Conservation (phyloP, 2,888 invertebrate species). For the Pinctada fucata region DNA sequence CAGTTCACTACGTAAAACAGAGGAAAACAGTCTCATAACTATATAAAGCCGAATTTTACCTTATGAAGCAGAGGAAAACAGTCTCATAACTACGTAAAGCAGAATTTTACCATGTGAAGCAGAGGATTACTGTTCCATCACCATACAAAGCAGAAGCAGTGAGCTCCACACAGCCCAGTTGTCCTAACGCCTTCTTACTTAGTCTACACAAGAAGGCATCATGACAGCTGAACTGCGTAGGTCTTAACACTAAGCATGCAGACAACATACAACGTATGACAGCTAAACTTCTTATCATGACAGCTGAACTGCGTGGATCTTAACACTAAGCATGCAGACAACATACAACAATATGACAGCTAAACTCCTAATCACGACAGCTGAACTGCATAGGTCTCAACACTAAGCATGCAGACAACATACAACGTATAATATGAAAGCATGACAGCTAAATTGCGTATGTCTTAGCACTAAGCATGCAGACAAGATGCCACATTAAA, state of each 20-base stretch:
- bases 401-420: background rate
- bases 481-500: background rate
- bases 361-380: too few relatives aligned
- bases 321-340: background rate
- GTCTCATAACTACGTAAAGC: too few relatives aligned
- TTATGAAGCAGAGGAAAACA: too few relatives aligned
- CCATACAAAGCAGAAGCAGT: slow-evolving; percentile 23
- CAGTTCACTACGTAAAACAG: too few relatives aligned
- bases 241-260: background rate
- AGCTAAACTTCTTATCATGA: slow-evolving; percentile 10
- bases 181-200: slow-evolving; percentile 55
- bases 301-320: background rate
- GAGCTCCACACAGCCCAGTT: slow-evolving; percentile 52
- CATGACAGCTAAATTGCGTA: background rate
- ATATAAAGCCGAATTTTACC: too few relatives aligned
- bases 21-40: too few relatives aligned
- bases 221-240: slow-evolving; percentile 64
- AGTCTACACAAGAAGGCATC: slow-evolving; percentile 67
- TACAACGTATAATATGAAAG: background rate
- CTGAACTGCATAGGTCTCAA: slow-evolving; percentile 49
- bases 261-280: background rate
- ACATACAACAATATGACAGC: background rate
- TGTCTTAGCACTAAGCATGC: background rate
- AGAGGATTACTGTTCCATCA: too few relatives aligned
- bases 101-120: too few relatives aligned